Percentiles rank a stretch among this genome's conserved stretches.
Conservation (phyloP, 2,113 vertebrate species). For the Lepus europaeus region DNA sequence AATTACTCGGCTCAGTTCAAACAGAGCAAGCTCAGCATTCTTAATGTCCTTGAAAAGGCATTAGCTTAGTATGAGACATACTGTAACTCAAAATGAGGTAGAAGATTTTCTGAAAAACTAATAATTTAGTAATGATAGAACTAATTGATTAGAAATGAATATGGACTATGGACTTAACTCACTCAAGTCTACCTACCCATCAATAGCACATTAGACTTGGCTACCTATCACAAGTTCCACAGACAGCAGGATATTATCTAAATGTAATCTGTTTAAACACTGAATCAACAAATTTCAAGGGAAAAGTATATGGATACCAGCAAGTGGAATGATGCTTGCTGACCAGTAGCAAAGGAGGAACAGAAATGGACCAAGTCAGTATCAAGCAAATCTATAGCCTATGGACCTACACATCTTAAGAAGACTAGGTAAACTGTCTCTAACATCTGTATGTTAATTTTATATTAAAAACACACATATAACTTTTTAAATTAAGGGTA, state of each 20-base stretch:
- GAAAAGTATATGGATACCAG: not conserved
- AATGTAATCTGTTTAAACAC: not conserved
- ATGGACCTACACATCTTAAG: not conserved
- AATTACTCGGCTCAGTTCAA: constrained; percentile 96
- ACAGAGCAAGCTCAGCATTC: constrained; percentile 96
- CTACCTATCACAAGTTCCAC: not conserved
- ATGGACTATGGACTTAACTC: not conserved
- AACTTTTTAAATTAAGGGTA: constrained; percentile 12
- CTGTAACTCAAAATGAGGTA: constrained; percentile 46
- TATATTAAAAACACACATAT: not conserved
- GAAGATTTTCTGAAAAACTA: constrained; percentile 69
- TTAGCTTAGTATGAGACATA: constrained; percentile 76
- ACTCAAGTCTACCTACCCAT: not conserved
- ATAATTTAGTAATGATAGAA: constrained; percentile 24
- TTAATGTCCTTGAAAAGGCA: constrained; percentile 94
- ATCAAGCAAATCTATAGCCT: not conserved
- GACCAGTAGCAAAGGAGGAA: not conserved
- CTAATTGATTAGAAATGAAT: constrained; percentile 7
- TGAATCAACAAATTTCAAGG: not conserved
- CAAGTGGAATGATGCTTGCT: not conserved
- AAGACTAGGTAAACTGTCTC: not conserved
- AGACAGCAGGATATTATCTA: not conserved
- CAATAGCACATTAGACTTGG: not conserved
- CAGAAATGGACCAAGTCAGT: not conserved
- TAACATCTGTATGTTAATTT: not conserved